These are phyloP conservation scores for Myxocyprinus asiaticus DNA, from an alignment of 2,113 vertebrate genomes.

Conservation along the genomic window DNA sequence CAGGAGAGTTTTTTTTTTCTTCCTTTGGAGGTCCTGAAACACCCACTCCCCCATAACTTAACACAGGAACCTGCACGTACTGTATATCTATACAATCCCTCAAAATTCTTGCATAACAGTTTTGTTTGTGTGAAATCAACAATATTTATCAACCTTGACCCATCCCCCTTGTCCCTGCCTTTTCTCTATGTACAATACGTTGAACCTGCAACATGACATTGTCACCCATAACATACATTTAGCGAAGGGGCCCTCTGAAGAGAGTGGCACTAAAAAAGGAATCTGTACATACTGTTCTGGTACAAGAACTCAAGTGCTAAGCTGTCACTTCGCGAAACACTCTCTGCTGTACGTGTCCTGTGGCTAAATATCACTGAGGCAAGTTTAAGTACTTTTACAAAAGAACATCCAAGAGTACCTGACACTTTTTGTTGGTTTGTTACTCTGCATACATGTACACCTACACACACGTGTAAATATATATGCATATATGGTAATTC, in stretches of 20 bases:
- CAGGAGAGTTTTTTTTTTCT: constrained; percentile 57
- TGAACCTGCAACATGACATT: constrained; percentile 99
- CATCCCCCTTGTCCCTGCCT: constrained; percentile 58
- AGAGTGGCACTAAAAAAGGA: constrained; percentile 76
- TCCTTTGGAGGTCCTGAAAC: constrained; percentile 59
- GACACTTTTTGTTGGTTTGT: constrained; percentile 81
- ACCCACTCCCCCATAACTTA: constrained; percentile 63
- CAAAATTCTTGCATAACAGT: constrained; percentile 96
- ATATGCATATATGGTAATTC: constrained; percentile 76
- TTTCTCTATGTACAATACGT: constrained; percentile 99
- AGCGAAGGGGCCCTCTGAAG: constrained; percentile 95
- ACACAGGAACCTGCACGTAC: constrained; percentile 81
- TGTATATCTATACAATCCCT: constrained; percentile 89
- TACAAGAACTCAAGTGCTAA: constrained; percentile 95
- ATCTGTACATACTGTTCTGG: constrained; percentile 93
- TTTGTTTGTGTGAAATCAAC: constrained; percentile 88
- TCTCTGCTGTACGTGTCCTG: constrained; percentile 22
- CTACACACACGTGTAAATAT: constrained; percentile 66
- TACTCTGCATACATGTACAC: constrained; percentile 76
- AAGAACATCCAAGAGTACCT: constrained; percentile 91
- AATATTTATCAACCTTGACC: constrained; percentile 84
- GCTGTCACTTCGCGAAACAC: constrained; percentile 78
- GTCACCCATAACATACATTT: constrained; percentile 99
- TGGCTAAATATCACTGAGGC: constrained; percentile 93
- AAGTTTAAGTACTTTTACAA: constrained; percentile 97